These are phyloP conservation scores for Melanotaenia parkinsoni DNA, from an alignment of 2,797 vertebrate species.

Conservation along the genomic window DNA sequence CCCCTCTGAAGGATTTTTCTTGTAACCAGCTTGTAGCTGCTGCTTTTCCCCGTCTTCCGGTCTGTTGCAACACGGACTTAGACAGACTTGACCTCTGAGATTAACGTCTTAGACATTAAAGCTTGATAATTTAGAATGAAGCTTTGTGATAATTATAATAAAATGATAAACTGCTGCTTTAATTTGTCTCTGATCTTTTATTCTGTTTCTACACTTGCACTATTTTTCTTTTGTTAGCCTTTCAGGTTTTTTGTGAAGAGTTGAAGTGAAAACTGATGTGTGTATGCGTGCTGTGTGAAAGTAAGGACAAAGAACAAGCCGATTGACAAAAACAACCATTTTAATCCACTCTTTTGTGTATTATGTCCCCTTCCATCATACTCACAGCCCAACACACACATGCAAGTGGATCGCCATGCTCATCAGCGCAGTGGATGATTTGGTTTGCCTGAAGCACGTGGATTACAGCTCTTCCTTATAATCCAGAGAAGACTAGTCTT, in stretches of 20 bases:
- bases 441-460: conserved; percentile 63
- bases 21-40: conserved; percentile 9
- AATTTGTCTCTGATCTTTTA: conserved; percentile 51
- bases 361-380: conserved; percentile 44
- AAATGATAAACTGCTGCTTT: conserved; percentile 68
- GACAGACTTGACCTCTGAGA: conserved; percentile 76
- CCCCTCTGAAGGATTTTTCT: conserved; percentile 20
- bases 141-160: conserved; percentile 77
- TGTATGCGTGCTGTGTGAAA: conserved; percentile 2
- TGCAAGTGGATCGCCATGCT: conserved; percentile 42
- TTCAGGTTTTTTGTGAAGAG: neutral
- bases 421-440: conserved; percentile 72
- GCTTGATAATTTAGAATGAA: conserved; percentile 70
- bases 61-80: conserved; percentile 35
- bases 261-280: neutral
- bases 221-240: conserved; percentile 6
- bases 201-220: conserved; percentile 6
- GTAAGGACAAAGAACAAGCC: conserved; percentile 43
- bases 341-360: conserved; percentile 61
- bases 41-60: conserved; percentile 25
- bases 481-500: conserved; percentile 71
- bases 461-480: conserved; percentile 73
- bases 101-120: conserved; percentile 78
- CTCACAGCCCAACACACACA: conserved; percentile 9
- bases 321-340: conserved; percentile 52